phyloP scores from a whole-genome alignment of 1,140 invertebrate species.

The Aphis gossypii region DNA sequence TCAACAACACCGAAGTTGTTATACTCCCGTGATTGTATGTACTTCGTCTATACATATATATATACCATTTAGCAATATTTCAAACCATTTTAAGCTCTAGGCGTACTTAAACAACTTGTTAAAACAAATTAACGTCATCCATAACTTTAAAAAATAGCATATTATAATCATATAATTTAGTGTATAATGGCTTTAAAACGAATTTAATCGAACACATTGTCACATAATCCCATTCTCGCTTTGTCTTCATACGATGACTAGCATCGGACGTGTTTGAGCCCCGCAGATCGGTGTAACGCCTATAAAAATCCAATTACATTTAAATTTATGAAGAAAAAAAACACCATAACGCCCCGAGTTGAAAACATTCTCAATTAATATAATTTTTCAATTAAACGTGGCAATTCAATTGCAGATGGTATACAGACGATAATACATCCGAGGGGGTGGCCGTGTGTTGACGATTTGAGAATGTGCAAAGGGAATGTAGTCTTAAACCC shows the following conservation, averaged over 20 bases:
- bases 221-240: not conserved
- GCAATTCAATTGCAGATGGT: conserved; percentile 55
- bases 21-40: conserved; percentile 4
- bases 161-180: conserved; percentile 1
- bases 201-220: conserved; percentile 30
- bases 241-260: not conserved
- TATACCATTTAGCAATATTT: not conserved
- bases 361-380: conserved; percentile 55
- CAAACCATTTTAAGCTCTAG: conserved; percentile 25
- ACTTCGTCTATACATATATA: not conserved
- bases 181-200: conserved; percentile 33
- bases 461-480: conserved; percentile 55
- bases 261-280: not conserved
- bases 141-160: not conserved
- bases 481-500: conserved; percentile 52
- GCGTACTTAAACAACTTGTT: conserved; percentile 30
- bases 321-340: conserved; percentile 14
- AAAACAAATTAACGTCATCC: conserved; percentile 35
- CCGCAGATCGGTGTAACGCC: not conserved
- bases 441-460: conserved; percentile 46
- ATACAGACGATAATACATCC: conserved; percentile 23
- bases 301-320: conserved; percentile 51
- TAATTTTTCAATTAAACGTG: conserved; percentile 58
- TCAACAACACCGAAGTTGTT: conserved; percentile 41
- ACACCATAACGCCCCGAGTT: not conserved